Evolutionary conservation across 2,113 vertebrate species (phyloP), one percentile per base, ranked within the genome.

Genomic region (Mormoops blainvillei): DNA sequence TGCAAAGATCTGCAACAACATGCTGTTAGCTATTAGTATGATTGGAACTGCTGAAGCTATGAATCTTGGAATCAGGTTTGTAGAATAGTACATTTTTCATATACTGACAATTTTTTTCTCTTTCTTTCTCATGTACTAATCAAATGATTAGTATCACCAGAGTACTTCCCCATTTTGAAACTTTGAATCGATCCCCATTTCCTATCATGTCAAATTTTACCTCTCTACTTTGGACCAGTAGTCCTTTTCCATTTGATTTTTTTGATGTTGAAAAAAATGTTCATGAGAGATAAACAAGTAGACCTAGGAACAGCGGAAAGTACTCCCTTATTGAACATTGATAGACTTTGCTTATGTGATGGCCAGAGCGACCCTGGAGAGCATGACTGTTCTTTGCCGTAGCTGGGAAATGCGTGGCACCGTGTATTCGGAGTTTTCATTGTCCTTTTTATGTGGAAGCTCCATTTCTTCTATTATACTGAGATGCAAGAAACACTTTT

Each of bases 1-100:
- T 94, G 99, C 99, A 77, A 99, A 99, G 98, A 99, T 99, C 97
- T 99, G 99, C 97, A 99, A 99, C 99, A 99, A 99, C 98, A 99
- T 99, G 99, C 99, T 99, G 74, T 98, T 99, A 97, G 99, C 99
- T 74, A 99, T 99, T 91, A 99, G 99, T 97, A 99, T 99, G 99
- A 99, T 99, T 77, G 99, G 99, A 92, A 99, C 99, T 19, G 99
- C 99, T 63, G 99, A 99, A 98, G 98, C 99, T 6, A 99, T 99
- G 99, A 99, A 99, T 98, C 99, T 99, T 95, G 99, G 99, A 98
- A 99, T 99, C 98, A 99, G 99, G 99, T 99, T 98, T 91, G 98
- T 98, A 95, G 80, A 87, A 88, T 96, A 95, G 94, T 97, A 11
- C 95, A 73, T 76, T 97, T 97, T 97, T 98, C 91, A 89, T 80